Evolutionary conservation across 2,888 invertebrate species (phyloP).

Genomic region (Synergus laeviventris): DNA sequence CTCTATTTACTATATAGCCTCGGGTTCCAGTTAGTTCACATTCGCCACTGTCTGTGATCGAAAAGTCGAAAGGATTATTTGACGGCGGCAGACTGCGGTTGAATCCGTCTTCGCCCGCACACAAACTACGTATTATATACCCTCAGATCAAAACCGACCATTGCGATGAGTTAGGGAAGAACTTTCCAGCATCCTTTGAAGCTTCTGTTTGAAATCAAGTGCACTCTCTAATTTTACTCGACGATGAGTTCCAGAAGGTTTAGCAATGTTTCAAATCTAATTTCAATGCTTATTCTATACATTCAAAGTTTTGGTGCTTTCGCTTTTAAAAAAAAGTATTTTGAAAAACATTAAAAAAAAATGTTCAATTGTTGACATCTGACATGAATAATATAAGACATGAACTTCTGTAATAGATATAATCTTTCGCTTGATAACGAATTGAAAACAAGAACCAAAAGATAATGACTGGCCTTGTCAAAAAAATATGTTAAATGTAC

Average conservation of each 20-base stretch:
- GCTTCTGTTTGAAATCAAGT: constrained; percentile 4
- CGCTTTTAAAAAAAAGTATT: not conserved
- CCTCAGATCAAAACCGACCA: constrained; percentile 3
- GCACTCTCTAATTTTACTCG: not conserved
- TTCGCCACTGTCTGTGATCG: constrained; percentile 1
- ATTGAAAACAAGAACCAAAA: not conserved
- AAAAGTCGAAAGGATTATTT: not conserved
- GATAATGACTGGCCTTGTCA: not conserved
- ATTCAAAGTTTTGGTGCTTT: not conserved
- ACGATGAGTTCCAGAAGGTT: not conserved
- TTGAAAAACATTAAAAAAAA: not conserved
- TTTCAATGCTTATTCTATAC: not conserved
- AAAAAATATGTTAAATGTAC: not conserved
- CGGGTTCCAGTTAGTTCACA: not conserved
- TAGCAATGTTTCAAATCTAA: not conserved
- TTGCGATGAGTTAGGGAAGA: not conserved
- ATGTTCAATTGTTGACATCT: not conserved
- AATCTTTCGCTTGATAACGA: not conserved
- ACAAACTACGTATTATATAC: not conserved
- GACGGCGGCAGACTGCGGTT: not conserved
- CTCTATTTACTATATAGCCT: constrained; percentile 22
- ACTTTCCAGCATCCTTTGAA: not conserved
- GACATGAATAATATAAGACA: not conserved
- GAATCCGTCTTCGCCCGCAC: not conserved
- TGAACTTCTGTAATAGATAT: not conserved